Evolutionary conservation across 2,797 vertebrate genomes (phyloP), one percentile per base, ranked within the genome.

Genomic region (Gadopsis marmoratus): DNA sequence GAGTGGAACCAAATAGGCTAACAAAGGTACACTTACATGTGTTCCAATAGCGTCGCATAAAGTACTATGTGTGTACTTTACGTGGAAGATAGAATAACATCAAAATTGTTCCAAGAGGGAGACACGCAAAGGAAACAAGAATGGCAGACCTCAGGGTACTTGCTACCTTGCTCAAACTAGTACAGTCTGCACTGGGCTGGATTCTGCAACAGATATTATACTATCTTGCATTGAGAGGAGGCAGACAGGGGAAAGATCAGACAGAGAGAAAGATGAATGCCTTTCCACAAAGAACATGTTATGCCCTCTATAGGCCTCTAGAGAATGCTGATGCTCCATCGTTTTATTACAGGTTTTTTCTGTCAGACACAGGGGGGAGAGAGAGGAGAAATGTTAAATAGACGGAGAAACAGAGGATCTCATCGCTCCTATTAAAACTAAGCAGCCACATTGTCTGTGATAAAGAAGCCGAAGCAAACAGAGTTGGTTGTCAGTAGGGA

Each of bases 271-370:
- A 81, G 60, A 88, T 70, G 23, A 86, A 90, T 74, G 64, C 19
- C 21, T 76, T 33, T 62, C 47, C 50, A 56, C 56, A 79, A 56
- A 79, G 70, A 70, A 14, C 71, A 71, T 91, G 89, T 70, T 65
- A 86, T 92, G 77, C 56, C 81, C 63, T 69, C 53, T 11, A 12
- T 39, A 68, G 84, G 89, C 89, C 93, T 90, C 87, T 91, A 92
- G 92, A 88, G 90, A 90, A 87, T 90, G 92, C 91, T 94, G 81
- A 92, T 89, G 91, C 83, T 92, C 92, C 89, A 92, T 87, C 67
- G 2, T 79, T 83, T 86, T 39, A 76, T 54, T 58, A 41, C 11
- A 26, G 23, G 11, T 74, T 64, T 72, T 66, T 35, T 55, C 2
- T 9, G 66, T 67, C 59, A 45, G 45, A 43, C 19, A 4, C 48